Base-by-base conservation (phyloP, 1,140 invertebrate genomes). In the Semibalanus balanoides region DNA sequence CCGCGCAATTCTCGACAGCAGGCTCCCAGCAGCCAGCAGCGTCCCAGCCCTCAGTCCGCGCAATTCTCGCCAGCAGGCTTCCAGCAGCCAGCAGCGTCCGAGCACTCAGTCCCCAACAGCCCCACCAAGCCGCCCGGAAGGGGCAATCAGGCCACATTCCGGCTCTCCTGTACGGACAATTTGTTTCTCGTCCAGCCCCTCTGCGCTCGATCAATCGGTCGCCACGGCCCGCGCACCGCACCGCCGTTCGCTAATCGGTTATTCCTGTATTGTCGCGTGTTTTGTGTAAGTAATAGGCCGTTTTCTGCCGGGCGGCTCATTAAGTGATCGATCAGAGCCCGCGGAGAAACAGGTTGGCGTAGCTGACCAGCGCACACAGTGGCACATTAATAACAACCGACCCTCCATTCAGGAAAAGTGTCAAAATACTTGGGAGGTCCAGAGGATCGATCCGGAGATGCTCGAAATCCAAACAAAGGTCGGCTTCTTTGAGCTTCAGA, bases 241-340 rank as follows among this genome's bases (percentile, higher is more conserved):
- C 51, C 51, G 22, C 11, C 14, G 51, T 1, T 25, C 51, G 51
- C 51, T 64, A 64, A 64, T 64, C 51, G 51, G 51, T 64, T 64
- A 64, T 64, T 64, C 51, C 51, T 64, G 51, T 64, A 64, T 64
- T 64, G 51, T 64, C 51, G 51, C 51, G 51, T 64, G 51, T 64
- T 64, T 64, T 64, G 51, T 64, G 51, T 64, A 64, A 64, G 51
- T 64, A 64, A 64, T 64, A 64, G 51, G 51, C 51, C 51, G 51
- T 64, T 64, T 64, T 64, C 51, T 64, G 14, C 51, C 22, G 51
- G 51, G 11, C 51, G 51, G 22, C 51, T 64, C 51, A 64, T 64
- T 64, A 64, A 64, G 51, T 64, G 51, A 64, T 64, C 51, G 51
- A 64, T 64, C 51, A 64, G 51, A 25, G 11, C 22, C 51, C 11